A percentile compares a stretch with the other conserved stretches of the same genome.
phyloP scores from a whole-genome alignment of 1,140 invertebrate species.

The Amyelois transitella region DNA sequence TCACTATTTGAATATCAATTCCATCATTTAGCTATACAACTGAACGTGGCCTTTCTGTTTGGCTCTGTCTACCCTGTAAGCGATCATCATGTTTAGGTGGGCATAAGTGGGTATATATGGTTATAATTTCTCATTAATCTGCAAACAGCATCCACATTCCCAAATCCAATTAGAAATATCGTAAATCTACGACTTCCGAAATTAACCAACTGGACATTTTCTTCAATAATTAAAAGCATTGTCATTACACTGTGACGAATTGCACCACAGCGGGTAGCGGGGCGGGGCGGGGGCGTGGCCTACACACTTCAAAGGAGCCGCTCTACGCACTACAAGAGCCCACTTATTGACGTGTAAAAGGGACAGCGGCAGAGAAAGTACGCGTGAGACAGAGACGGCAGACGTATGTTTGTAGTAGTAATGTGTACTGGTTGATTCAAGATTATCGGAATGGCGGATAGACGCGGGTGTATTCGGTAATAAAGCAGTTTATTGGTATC shows the following conservation, averaged over 20 bases:
- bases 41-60: too few relatives aligned
- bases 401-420: constrained; percentile 48
- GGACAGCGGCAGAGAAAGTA: constrained; percentile 11
- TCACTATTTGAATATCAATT: too few relatives aligned
- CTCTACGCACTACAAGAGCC: constrained; percentile 38
- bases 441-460: constrained; percentile 53
- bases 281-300: constrained; percentile 44
- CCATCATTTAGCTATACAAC: too few relatives aligned
- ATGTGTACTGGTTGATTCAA: constrained; percentile 59
- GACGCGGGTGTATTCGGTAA: constrained; percentile 19
- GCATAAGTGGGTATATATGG: too few relatives aligned
- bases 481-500: constrained; percentile 4
- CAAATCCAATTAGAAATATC: background rate
- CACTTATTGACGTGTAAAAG: constrained; percentile 39
- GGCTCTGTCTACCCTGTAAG: too few relatives aligned
- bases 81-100: too few relatives aligned
- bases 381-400: constrained; percentile 26
- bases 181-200: constrained; percentile 5
- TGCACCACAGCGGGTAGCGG: constrained; percentile 28
- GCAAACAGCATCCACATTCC: too few relatives aligned
- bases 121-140: too few relatives aligned
- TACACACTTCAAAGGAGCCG: constrained; percentile 58
- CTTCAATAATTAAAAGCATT: constrained; percentile 65
- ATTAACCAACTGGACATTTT: constrained; percentile 30
- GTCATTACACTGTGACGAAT: constrained; percentile 70